phyloP scores from a whole-genome alignment of 2,113 vertebrate genomes.

The Tragelaphus scriptus region DNA sequence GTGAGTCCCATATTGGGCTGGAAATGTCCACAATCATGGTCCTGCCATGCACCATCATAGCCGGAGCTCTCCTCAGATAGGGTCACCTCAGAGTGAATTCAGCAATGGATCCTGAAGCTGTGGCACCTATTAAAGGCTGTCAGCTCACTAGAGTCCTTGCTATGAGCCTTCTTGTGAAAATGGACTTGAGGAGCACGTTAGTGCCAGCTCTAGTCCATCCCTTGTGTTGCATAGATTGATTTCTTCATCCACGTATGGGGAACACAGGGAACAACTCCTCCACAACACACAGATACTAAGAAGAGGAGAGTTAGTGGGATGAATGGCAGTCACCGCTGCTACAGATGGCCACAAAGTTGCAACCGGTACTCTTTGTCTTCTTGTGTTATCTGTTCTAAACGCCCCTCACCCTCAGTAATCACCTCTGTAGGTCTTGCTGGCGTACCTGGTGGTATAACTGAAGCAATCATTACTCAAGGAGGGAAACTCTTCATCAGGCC shows the following conservation, averaged over 20 bases:
- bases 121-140: not conserved
- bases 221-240: not conserved
- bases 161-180: too few relatives aligned
- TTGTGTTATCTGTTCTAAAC: not conserved
- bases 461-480: not conserved
- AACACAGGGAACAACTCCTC: not conserved
- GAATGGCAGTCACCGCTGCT: too few relatives aligned
- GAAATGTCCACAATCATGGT: too few relatives aligned
- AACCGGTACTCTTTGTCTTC: not conserved
- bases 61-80: not conserved
- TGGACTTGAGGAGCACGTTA: too few relatives aligned
- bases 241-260: not conserved
- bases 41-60: accelerated
- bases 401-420: not conserved
- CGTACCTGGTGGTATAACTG: not conserved
- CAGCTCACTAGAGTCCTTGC: not conserved
- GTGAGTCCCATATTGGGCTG: too few relatives aligned
- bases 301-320: not conserved
- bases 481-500: not conserved
- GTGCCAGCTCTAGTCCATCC: too few relatives aligned
- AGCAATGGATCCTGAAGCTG: not conserved
- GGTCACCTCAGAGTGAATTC: not conserved
- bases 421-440: not conserved
- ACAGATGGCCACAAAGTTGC: not conserved
- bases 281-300: accelerated